Evolutionary conservation across 1,140 invertebrate genomes (phyloP), one percentile per base, ranked within the genome.

Genomic region (Pogonognathellus flavescens): DNA sequence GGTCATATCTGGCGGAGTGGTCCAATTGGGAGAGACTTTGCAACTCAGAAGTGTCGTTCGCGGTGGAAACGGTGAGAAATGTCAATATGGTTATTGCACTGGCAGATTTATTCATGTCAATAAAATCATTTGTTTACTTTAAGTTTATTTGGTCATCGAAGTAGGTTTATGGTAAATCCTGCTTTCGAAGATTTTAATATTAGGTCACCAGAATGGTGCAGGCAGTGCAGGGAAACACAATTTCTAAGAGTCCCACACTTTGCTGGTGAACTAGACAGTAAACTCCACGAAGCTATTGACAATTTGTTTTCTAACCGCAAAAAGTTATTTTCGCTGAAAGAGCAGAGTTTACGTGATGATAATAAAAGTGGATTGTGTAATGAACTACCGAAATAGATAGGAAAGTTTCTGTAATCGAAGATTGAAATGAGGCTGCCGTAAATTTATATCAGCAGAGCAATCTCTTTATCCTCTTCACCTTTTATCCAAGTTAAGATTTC

Each of bases 1-100:
- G 14, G 88, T 88, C 25, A 88, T 85, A 59, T 88, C 88, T 11
- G 88, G 88, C 10, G 88, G 88, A n/a, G 86, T 87, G 0, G 88
- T 88, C 16, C 86, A 88, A 60, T 41, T 88, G 11, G 88, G 88
- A 18, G 88, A 88, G 60, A 85, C 86, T 5, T 59, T 88, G 11
- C 88, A 88, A 57, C 83, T 88, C 0, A 49, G 88, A 53, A 87
- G 86, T 76, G 85, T 88, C 41, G 88, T 88, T 62, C 86, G 88
- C 1, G 86, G 85, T 11, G 86, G 86, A 20, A 86, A 88, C 82
- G 88, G 88, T 85, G 55, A 31, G 20, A 66, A 66, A 41, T 41
- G 10, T 14, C 10, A 25, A 66, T 66, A 55, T 41, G 1, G 6
- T 6, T 41, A 41, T 41, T 41, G 31, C 1, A 6, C 6, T 3